Percentiles rank a stretch among this genome's conserved stretches.
Conservation (phyloP, 92 coral and sea anemone genomes). For the Scolanthus callimorphus region DNA sequence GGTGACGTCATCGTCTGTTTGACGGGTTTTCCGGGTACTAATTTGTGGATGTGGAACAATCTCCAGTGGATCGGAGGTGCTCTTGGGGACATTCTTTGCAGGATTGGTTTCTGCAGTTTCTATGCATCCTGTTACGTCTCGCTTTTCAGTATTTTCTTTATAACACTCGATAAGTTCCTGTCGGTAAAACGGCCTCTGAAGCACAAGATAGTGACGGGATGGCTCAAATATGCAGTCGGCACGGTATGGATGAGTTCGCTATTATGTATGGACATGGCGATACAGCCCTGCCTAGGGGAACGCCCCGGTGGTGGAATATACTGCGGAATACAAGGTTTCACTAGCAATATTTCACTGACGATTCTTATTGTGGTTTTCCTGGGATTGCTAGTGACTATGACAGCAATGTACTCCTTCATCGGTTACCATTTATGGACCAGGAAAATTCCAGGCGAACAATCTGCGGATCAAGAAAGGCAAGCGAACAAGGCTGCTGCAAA, state of each 20-base stretch:
- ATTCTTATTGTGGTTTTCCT: neutral
- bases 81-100: neutral
- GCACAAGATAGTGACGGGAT: constrained; percentile 1
- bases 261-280: neutral
- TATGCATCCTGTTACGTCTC: neutral
- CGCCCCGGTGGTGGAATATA: neutral
- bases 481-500: neutral
- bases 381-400: neutral
- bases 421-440: neutral
- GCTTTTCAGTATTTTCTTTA: neutral
- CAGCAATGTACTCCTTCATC: neutral
- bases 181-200: neutral
- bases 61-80: neutral
- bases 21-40: neutral
- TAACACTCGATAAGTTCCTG: neutral
- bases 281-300: neutral
- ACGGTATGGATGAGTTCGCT: neutral
- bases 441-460: neutral
- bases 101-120: neutral
- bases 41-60: neutral
- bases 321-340: neutral
- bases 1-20: neutral
- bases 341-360: neutral
- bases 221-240: neutral
- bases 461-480: neutral